Conservation (phyloP, 1,140 invertebrate species). For the Mizuhopecten yessoensis region DNA sequence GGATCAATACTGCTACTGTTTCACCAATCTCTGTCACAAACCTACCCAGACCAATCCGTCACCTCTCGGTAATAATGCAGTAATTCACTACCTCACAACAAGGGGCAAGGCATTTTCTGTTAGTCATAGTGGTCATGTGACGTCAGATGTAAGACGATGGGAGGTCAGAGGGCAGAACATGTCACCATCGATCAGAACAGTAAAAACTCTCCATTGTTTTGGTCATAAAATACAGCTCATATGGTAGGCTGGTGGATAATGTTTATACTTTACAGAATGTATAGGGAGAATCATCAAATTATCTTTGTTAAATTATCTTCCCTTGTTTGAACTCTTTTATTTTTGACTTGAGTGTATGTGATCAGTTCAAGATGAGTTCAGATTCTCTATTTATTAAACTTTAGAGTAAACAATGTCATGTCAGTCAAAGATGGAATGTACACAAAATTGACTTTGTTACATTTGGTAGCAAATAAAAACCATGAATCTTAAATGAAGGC, state of each 20-base stretch:
- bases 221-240: background rate
- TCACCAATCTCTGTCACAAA: background rate
- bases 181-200: background rate
- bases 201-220: background rate
- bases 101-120: background rate
- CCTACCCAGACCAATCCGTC: background rate
- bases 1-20: background rate
- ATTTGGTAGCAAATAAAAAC: background rate
- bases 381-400: background rate
- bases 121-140: constrained; percentile 37
- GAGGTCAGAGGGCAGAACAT: background rate
- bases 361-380: background rate
- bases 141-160: background rate
- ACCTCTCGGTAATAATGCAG: constrained; percentile 5
- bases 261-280: too few relatives aligned
- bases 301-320: background rate
- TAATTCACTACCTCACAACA: constrained; percentile 38
- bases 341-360: background rate
- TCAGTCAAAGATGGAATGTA: background rate
- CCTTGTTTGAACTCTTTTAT: background rate
- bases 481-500: background rate
- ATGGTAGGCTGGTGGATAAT: background rate
- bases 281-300: background rate
- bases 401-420: background rate
- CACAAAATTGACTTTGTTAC: background rate